Percentiles rank a stretch among this genome's conserved stretches.
phyloP scores from a whole-genome alignment of 2,888 invertebrate species.

The Eumerus sabulonum region DNA sequence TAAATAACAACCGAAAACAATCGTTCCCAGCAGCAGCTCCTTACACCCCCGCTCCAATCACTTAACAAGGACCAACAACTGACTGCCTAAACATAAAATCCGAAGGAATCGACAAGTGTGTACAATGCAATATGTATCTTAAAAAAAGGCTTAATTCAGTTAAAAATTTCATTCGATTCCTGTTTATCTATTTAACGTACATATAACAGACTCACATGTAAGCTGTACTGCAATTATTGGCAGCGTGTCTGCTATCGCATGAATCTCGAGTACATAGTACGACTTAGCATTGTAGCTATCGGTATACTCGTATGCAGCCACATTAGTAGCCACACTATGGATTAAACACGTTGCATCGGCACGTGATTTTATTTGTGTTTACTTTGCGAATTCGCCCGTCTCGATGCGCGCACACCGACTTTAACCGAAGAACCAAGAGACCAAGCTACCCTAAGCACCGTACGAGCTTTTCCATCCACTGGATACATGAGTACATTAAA shows the following conservation, averaged over 20 bases:
- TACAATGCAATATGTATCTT: too few relatives aligned
- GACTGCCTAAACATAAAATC: too few relatives aligned
- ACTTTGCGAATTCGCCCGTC: conserved; percentile 38
- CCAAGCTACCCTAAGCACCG: conserved; percentile 27
- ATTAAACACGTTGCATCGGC: conserved; percentile 51
- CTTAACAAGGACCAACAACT: too few relatives aligned
- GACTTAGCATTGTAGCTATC: too few relatives aligned
- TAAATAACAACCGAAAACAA: background rate
- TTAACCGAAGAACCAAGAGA: conserved; percentile 23
- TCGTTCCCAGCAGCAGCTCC: background rate
- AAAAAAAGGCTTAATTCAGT: too few relatives aligned
- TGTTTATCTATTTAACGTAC: too few relatives aligned
- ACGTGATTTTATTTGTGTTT: conserved; percentile 61
- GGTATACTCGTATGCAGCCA: background rate
- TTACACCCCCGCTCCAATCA: too few relatives aligned
- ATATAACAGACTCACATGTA: too few relatives aligned
- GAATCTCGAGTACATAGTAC: background rate
- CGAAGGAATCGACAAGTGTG: too few relatives aligned
- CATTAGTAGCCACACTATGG: conserved; percentile 4
- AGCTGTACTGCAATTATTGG: too few relatives aligned
- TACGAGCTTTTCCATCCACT: conserved; percentile 22
- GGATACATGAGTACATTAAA: conserved; percentile 26
- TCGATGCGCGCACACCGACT: conserved; percentile 33
- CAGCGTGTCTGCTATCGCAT: too few relatives aligned
- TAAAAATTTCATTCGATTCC: too few relatives aligned